Evolutionary conservation across 2,113 vertebrate species (phyloP), one percentile per base, ranked within the genome.

Genomic region (Zosterops pallidus): DNA sequence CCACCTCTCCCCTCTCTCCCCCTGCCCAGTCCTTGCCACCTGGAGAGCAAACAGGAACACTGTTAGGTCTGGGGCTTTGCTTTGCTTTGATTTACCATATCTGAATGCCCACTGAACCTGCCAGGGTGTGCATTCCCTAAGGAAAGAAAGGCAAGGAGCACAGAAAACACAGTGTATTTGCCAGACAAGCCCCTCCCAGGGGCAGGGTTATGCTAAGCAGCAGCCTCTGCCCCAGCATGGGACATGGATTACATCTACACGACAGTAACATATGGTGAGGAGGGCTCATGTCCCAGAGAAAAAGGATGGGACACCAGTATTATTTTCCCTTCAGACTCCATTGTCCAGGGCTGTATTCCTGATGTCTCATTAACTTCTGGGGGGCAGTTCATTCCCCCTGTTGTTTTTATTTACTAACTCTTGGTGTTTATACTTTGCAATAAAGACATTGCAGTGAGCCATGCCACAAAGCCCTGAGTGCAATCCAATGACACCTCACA

Each of bases 151-250:
- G 55, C 49, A 35, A 75, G 69, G 25, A 68, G 18, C 20, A 18
- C 2, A 41, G 49, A 26, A 63, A 86, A 81, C 25, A 7, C 55
- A 23, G 21, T 5, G 0, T 25, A 20, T 83, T 71, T 82, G 28
- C 37, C 47, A 42, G 21, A 14, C 11, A 75, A 86, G 79, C 85
- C 42, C 85, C 92, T 75, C 94, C 90, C 83, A 33, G 47, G 79
- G 93, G 95, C 83, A 81, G 94, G 83, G 80, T 42, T 78, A 84
- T 79, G 80, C 64, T 89, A 71, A 93, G 44, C 9, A 63, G 37
- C 35, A 78, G 52, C 31, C 42, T 44, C 47, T 71, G 67, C 20
- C 59, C 90, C 88, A 49, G 65, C 64, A 4, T 19, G 79, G 50
- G 12, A 24, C n/a, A 2, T 1, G 65, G 79, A 53, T 92, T 69